phyloP scores from a whole-genome alignment of 2,113 vertebrate genomes.

The Turnix velox region DNA sequence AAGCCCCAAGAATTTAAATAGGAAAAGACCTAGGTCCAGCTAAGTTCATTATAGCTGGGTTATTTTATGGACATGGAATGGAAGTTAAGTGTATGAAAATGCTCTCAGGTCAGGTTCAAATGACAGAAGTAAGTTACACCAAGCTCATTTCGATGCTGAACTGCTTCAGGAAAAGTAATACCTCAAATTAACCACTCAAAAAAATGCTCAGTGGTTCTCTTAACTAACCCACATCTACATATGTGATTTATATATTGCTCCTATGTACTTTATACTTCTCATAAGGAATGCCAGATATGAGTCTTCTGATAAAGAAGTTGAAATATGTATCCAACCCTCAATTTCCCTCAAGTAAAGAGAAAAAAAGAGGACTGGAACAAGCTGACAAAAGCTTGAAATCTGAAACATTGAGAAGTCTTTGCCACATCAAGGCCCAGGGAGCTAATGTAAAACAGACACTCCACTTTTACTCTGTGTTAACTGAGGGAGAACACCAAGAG shows the following conservation, averaged over 20 bases:
- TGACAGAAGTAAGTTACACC: not conserved
- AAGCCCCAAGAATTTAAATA: slow-evolving; percentile 32
- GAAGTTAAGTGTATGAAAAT: not conserved
- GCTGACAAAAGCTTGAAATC: not conserved
- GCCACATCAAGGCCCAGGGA: not conserved
- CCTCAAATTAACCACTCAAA: not conserved
- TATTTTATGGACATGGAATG: slow-evolving; percentile 4
- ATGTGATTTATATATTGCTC: not conserved
- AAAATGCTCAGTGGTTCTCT: not conserved
- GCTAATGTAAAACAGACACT: not conserved
- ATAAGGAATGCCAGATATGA: not conserved
- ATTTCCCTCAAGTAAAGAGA: not conserved
- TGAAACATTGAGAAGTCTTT: not conserved
- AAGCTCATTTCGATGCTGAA: not conserved
- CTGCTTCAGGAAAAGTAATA: not conserved
- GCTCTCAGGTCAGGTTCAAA: not conserved
- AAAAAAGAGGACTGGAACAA: not conserved
- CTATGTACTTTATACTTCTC: not conserved
- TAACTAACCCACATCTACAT: not conserved
- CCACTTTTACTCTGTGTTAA: not conserved
- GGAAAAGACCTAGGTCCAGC: not conserved
- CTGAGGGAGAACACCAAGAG: not conserved
- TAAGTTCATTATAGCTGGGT: slow-evolving; percentile 48
- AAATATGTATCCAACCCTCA: not conserved
- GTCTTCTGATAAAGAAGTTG: not conserved